Percentiles rank a stretch among this genome's conserved stretches.
These are phyloP conservation scores for Ochropleura plecta DNA, from an alignment of 2,888 invertebrate genomes.

Conservation along the genomic window DNA sequence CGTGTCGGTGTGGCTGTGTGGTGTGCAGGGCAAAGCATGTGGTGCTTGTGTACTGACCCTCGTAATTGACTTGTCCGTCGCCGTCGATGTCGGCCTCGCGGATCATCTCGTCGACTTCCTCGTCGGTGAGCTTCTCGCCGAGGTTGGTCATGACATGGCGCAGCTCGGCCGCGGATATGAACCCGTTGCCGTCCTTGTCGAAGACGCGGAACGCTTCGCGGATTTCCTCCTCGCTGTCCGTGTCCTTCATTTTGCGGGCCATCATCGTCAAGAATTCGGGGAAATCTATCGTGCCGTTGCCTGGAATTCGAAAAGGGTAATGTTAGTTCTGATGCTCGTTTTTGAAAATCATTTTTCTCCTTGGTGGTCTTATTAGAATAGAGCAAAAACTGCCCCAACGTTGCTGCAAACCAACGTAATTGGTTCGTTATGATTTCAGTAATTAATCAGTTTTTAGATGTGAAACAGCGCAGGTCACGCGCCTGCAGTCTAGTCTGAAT, in stretches of 20 bases:
- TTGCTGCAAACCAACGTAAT: background rate
- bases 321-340: slow-evolving; percentile 29
- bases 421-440: slow-evolving; percentile 15
- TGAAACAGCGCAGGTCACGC: slow-evolving; percentile 18
- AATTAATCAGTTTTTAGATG: slow-evolving; percentile 12
- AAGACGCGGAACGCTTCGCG: slow-evolving; percentile 99
- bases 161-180: slow-evolving; percentile 99
- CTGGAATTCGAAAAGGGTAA: slow-evolving; percentile 87
- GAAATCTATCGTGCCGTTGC: slow-evolving; percentile 99
- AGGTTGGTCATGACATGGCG: slow-evolving; percentile 99
- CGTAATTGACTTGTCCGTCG: slow-evolving; percentile 99
- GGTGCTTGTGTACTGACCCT: slow-evolving; percentile 91
- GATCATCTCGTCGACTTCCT: slow-evolving; percentile 99
- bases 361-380: background rate
- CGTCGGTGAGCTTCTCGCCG: slow-evolving; percentile 99
- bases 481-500: slow-evolving; percentile 4
- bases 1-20: slow-evolving; percentile 3
- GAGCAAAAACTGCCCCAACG: background rate
- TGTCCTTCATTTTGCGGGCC: slow-evolving; percentile 99
- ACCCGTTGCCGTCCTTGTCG: slow-evolving; percentile 99
- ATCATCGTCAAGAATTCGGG: slow-evolving; percentile 99
- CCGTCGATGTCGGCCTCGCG: slow-evolving; percentile 99
- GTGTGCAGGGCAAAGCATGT: slow-evolving; percentile 27
- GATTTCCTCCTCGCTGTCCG: slow-evolving; percentile 99
- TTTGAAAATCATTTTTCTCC: background rate